Evolutionary conservation across 1,140 invertebrate species (phyloP), one percentile per base, ranked within the genome.

Genomic region (Archivesica marissinica): DNA sequence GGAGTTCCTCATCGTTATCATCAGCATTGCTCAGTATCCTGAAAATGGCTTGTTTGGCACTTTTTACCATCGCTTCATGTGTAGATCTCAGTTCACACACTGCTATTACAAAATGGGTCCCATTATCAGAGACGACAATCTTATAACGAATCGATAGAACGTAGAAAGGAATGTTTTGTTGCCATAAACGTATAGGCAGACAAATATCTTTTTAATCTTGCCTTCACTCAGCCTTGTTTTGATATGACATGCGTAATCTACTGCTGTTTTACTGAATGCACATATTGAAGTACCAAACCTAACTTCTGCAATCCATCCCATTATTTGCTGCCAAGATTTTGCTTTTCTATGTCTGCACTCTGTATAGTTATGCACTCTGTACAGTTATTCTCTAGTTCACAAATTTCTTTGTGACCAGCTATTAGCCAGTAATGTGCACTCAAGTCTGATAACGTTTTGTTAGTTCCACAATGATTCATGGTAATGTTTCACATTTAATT

Each of bases 1-100:
- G 23, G 3, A 85, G 50, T 39, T 78, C 84, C 70, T 78, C 83
- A 50, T 85, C 74, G 2, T 35, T 76, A 11, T 56, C 74, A 35
- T 76, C 74, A 33, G 74, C 74, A n/a, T 30, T 44, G 28, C 52
- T 20, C 28, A 76, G 39, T 33, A 64, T 64, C 33, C 15, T 38
- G 7, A 33, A 64, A n/a, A 76, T 56, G 7, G 74, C 74, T 4
- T 38, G 15, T 28, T 35, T 33, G 6, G 74, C 74, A n/a, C 28
- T 59, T 68, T 84, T 84, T 23, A 59, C 39, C 52, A 75, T 30
- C 7, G 41, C 25, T 25, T 85, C 74, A 25, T 66, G 72, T 2
- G 54, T 35, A 15, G 52, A 70, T 20, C 81, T 72, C 0, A 76
- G 28, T 50, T 84, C 70, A 1, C 70, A n/a, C 13, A 61, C 56